Base-by-base conservation (phyloP, 1,140 invertebrate species). In the Caerostris extrusa region DNA sequence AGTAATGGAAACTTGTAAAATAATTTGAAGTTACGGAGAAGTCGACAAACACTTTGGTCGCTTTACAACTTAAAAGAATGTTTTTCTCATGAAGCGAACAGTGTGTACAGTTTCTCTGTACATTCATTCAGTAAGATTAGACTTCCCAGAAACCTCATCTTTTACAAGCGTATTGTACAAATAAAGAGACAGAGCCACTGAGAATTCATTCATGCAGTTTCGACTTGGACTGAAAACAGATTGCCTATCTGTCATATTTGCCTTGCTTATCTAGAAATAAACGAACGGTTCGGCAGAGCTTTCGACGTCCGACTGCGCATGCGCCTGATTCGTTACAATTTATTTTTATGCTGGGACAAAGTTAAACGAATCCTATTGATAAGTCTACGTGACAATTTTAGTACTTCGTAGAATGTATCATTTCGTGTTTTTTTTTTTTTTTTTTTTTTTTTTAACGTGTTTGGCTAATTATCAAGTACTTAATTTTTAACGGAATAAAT, bases 151-250 rank as follows among this genome's bases (percentile, higher is more conserved):
- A 50, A 77, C 50, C 12, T 12, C 34, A 53, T 53, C 17, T 50
- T 77, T 77, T 77, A 77, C 71, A 77, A 77, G 34, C 71, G 8
- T 12, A 77, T 34, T 77, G 71, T 14, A 53, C 71, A 77, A 77
- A 77, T 77, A 77, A 77, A 34, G 71, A 77, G 53, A 10, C 53
- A 53, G 71, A 53, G 34, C 50, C 61, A 50, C 8, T 12, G 71
- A 77, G 71, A 34, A 53, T 77, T 77, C 71, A 77, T 77, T 77
- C 71, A 77, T 77, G 19, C 34, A 34, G n/a, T 71, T 34, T 34
- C 8, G n/a, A 67, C 34, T 53, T 77, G 34, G 34, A n/a, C 2
- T 12, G 71, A 77, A 53, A 67, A 67, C 61, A n/a, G 61, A 67
- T 67, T 12, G 14, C 12, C 10, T 7, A 10, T 34, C 19, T 10